Base-by-base conservation (phyloP, 1,140 invertebrate genomes). In the Listronotus oregonensis region DNA sequence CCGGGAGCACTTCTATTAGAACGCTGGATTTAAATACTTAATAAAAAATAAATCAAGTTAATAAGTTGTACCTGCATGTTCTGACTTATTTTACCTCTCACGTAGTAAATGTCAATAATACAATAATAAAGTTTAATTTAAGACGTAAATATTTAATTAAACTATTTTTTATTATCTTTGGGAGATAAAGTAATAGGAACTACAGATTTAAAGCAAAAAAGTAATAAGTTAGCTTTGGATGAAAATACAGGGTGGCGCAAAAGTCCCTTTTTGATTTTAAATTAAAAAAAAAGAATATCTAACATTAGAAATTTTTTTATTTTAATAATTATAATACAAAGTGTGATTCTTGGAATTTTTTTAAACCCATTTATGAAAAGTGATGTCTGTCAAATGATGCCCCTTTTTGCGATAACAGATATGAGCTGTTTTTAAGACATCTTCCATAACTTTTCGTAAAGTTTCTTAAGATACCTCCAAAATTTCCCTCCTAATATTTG, bases 81-180 rank as follows among this genome's bases (percentile, higher is more conserved):
- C 61, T 64, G 61, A 64, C 44, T 55, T 46, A 46, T 46, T 47
- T 64, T 49, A 18, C 21, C 18, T 64, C 51, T 54, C 61, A 64
- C 61, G 21, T 55, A 32, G 51, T 64, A 17, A 46, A 64, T 27
- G 61, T 64, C 61, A 34, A 44, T 55, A 64, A 55, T 55, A 64
- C 61, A 64, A 64, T 64, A 64, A 64, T 64, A 64, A 64, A 55
- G 61, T 46, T 54, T 64, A 64, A 64, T 64, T 64, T 64, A 64
- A 54, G 51, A 64, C 9, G 51, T 56, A 64, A 64, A 64, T 64
- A 64, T 64, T 63, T 63, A 63, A 54, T 34, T 51, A 17, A 42
- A 54, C 60, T 54, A 63, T 63, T 63, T 63, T 62, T 63, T 63
- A 63, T 63, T 63, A 63, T 63, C 12, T 15, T 39, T n/a, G 37